Evolutionary conservation across 2,888 invertebrate species (phyloP).

Genomic region (Calameuta idolon): DNA sequence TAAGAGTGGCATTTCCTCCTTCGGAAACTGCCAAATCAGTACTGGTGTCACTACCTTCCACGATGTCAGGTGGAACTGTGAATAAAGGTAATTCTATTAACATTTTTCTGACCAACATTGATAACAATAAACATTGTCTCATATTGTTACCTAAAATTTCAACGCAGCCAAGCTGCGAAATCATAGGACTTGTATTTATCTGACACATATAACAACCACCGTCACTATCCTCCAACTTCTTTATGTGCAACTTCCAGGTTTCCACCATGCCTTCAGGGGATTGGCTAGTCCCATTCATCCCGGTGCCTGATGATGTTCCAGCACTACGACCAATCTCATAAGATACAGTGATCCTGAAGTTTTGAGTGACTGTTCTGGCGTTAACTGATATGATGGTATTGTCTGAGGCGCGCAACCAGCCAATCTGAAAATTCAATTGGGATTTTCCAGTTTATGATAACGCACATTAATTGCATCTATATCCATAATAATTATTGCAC

Average conservation of each 20-base stretch:
- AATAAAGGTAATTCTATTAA: not conserved
- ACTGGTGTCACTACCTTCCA: conserved; percentile 72
- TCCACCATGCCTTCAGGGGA: conserved; percentile 84
- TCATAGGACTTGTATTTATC: conserved; percentile 90
- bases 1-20: conserved; percentile 73
- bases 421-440: conserved; percentile 71
- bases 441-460: not conserved
- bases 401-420: conserved; percentile 90
- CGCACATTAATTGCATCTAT: not conserved
- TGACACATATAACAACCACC: conserved; percentile 93
- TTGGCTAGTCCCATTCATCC: conserved; percentile 84
- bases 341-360: conserved; percentile 83
- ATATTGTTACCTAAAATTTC: conserved; percentile 82
- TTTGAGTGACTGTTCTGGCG: conserved; percentile 86
- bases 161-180: conserved; percentile 87
- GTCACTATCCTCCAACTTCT: conserved; percentile 84
- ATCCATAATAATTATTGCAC: not conserved
- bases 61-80: conserved; percentile 74
- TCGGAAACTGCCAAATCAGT: conserved; percentile 73
- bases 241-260: conserved; percentile 88
- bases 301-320: conserved; percentile 48
- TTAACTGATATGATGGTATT: conserved; percentile 91
- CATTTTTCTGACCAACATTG: not conserved
- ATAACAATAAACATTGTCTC: not conserved
- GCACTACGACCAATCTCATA: conserved; percentile 74